A percentile compares a stretch with the other conserved stretches of the same genome.
Evolutionary conservation across 2,797 vertebrate species (phyloP).

Genomic region (Lycodopsis pacificus): DNA sequence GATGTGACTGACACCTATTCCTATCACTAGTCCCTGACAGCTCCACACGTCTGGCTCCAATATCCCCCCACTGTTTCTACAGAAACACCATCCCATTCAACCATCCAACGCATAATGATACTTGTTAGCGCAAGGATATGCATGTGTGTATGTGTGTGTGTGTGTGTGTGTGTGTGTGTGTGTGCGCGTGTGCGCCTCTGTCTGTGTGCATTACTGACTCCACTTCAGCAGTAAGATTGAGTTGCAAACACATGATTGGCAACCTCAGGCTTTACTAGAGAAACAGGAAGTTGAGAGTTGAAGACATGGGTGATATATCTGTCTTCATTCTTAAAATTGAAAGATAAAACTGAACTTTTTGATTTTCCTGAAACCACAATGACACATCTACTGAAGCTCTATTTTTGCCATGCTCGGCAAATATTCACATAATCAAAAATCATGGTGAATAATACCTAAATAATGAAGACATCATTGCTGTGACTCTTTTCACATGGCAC

Average conservation of each 20-base stretch:
- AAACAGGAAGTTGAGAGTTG: slow-evolving; percentile 56
- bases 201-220: slow-evolving; percentile 13
- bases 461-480: not conserved
- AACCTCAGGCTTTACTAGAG: slow-evolving; percentile 31
- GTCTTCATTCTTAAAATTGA: slow-evolving; percentile 23
- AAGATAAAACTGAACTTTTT: slow-evolving; percentile 26
- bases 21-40: slow-evolving; percentile 81
- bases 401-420: not conserved
- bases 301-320: slow-evolving; percentile 28
- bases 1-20: slow-evolving; percentile 83
- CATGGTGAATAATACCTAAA: not conserved
- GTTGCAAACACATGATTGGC: slow-evolving; percentile 48
- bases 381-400: not conserved
- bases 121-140: slow-evolving; percentile 60
- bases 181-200: not conserved
- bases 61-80: slow-evolving; percentile 79
- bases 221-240: slow-evolving; percentile 39
- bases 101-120: slow-evolving; percentile 68
- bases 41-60: slow-evolving; percentile 85
- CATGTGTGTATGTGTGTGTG: slow-evolving; percentile 20
- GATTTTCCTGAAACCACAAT: slow-evolving; percentile 12
- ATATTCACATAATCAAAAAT: not conserved
- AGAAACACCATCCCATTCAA: slow-evolving; percentile 80
- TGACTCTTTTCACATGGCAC: slow-evolving; percentile 5
- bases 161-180: not conserved